Evolutionary conservation across 2,113 vertebrate species (phyloP).

Genomic region (Oryzias javanicus): DNA sequence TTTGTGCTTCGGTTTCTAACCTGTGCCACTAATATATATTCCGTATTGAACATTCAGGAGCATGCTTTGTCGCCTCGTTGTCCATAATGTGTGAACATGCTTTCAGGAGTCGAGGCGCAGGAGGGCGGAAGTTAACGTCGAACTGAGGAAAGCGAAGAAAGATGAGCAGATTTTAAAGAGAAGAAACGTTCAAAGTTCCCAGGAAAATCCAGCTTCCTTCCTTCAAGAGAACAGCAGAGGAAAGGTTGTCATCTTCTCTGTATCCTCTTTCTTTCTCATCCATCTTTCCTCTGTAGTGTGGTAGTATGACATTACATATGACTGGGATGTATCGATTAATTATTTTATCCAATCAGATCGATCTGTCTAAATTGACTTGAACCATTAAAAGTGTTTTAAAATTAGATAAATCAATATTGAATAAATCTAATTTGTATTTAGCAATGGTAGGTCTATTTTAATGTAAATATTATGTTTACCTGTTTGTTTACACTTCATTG

Average conservation of each 20-base stretch:
- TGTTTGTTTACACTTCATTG: too few species aligned
- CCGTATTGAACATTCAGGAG: neutral
- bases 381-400: too few species aligned
- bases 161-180: slow-evolving; percentile 92
- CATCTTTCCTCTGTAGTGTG: neutral
- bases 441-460: too few species aligned
- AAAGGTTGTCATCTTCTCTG: slow-evolving; percentile 67
- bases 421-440: too few species aligned
- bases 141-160: slow-evolving; percentile 91
- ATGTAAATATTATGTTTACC: too few species aligned
- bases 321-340: too few species aligned
- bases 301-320: too few species aligned
- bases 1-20: too few species aligned
- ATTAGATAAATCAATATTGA: too few species aligned
- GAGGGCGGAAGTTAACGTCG: slow-evolving; percentile 87
- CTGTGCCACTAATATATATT: neutral
- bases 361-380: too few species aligned
- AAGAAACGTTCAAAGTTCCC: slow-evolving; percentile 84
- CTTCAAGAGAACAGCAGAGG: slow-evolving; percentile 81
- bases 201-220: slow-evolving; percentile 82
- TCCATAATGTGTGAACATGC: neutral
- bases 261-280: neutral
- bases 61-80: neutral
- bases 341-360: too few species aligned
- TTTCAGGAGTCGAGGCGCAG: slow-evolving; percentile 85